These are phyloP conservation scores for Venustaconcha ellipsiformis DNA, from an alignment of 1,140 invertebrate genomes.

Conservation along the genomic window DNA sequence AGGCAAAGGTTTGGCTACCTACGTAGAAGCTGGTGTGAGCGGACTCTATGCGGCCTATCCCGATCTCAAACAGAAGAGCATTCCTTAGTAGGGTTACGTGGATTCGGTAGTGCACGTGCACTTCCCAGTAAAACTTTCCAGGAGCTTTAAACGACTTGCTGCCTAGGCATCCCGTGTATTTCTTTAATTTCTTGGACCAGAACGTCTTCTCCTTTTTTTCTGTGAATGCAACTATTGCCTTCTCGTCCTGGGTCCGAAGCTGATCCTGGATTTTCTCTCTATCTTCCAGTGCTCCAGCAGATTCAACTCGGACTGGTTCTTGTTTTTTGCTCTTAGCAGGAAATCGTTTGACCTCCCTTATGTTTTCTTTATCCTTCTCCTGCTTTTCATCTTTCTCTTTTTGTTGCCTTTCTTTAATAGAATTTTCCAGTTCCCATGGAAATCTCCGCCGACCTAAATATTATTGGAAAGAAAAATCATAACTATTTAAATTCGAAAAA, in stretches of 20 bases:
- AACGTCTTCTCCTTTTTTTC: slow-evolving; percentile 16
- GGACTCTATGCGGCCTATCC: slow-evolving; percentile 33
- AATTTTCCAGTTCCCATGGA: slow-evolving; percentile 31
- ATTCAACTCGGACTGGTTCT: too few species aligned
- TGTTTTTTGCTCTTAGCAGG: too few species aligned
- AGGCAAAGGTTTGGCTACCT: slow-evolving; percentile 37
- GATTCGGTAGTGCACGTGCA: slow-evolving; percentile 38
- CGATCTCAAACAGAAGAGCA: slow-evolving; percentile 41
- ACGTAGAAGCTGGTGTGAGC: slow-evolving; percentile 43
- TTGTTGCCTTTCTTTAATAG: slow-evolving; percentile 15
- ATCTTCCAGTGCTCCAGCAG: too few species aligned
- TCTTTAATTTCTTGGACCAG: slow-evolving; percentile 36
- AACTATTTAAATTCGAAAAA: too few species aligned
- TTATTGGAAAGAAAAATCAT: too few species aligned
- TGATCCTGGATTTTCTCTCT: neutral
- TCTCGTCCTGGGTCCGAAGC: neutral
- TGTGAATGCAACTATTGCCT: neutral
- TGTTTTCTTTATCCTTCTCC: neutral
- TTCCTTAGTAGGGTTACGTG: slow-evolving; percentile 40
- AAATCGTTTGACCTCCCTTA: too few species aligned
- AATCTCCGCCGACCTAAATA: slow-evolving; percentile 14
- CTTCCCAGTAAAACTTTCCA: slow-evolving; percentile 39
- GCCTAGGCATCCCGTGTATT: slow-evolving; percentile 38
- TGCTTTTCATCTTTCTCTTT: slow-evolving; percentile 23
- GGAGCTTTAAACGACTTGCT: slow-evolving; percentile 33